phyloP scores from a whole-genome alignment of 2,888 invertebrate species.

The Sesamia inferens region DNA sequence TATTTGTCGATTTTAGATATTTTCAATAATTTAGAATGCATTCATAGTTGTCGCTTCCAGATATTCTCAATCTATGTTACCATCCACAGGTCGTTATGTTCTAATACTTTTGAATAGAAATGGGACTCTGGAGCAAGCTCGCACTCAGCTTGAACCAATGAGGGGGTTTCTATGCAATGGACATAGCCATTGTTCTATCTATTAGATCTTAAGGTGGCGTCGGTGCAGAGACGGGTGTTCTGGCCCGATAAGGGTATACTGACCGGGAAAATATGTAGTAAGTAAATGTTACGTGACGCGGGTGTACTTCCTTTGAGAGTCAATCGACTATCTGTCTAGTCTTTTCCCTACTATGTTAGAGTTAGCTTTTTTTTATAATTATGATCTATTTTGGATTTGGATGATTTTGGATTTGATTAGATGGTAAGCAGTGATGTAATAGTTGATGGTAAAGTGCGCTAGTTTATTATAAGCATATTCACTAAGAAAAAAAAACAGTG shows the following conservation, averaged over 20 bases:
- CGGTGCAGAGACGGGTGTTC: neutral
- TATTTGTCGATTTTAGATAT: neutral
- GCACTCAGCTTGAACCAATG: slow-evolving; percentile 40
- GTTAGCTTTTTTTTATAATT: too few relatives aligned
- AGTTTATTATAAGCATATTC: too few relatives aligned
- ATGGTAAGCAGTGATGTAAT: too few relatives aligned
- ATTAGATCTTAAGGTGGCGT: slow-evolving; percentile 16
- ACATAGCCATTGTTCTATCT: slow-evolving; percentile 20
- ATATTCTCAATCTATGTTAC: slow-evolving; percentile 11
- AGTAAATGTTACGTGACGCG: too few relatives aligned
- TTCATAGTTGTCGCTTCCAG: neutral
- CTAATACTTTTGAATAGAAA: slow-evolving; percentile 46
- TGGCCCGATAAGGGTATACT: neutral
- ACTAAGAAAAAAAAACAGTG: too few relatives aligned
- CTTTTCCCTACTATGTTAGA: too few relatives aligned
- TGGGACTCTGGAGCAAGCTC: slow-evolving; percentile 13
- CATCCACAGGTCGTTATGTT: slow-evolving; percentile 38
- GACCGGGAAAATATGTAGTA: neutral
- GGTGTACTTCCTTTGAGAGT: too few relatives aligned
- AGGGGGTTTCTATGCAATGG: slow-evolving; percentile 30
- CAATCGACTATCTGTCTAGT: too few relatives aligned
- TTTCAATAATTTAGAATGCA: slow-evolving; percentile 7
- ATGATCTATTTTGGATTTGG: too few relatives aligned
- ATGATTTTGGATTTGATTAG: too few relatives aligned
- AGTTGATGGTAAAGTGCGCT: too few relatives aligned